These are phyloP conservation scores for Rhyacophila brunnea DNA, from an alignment of 1,140 invertebrate species.

Conservation along the genomic window DNA sequence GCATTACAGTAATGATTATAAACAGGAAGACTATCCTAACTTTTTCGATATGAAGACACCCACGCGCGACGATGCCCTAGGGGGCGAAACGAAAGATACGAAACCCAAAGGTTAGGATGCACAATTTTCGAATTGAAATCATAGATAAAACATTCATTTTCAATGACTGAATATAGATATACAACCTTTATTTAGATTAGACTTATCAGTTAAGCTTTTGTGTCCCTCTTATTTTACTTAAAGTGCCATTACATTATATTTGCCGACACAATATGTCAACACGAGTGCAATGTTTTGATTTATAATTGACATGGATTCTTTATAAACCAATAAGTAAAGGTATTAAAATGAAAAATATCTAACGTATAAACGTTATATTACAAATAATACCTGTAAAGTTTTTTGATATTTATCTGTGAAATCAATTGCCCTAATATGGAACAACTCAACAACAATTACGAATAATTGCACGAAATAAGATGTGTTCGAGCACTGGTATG, in stretches of 20 bases:
- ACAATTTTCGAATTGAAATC: not conserved
- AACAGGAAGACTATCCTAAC: slow-evolving; percentile 11
- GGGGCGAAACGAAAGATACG: slow-evolving; percentile 38
- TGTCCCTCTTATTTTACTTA: not conserved
- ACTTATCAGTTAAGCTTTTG: not conserved
- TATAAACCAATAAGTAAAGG: too few relatives aligned
- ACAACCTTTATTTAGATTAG: not conserved
- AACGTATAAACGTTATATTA: too few relatives aligned
- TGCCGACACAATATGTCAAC: too few relatives aligned
- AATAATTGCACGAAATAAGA: too few relatives aligned
- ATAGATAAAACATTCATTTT: not conserved
- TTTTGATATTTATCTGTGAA: too few relatives aligned
- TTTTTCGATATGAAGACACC: slow-evolving; percentile 5
- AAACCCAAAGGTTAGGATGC: slow-evolving; percentile 44
- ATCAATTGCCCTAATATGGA: too few relatives aligned
- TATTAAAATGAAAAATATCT: too few relatives aligned
- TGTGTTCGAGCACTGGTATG: too few relatives aligned
- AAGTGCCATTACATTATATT: not conserved
- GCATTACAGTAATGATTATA: slow-evolving; percentile 21
- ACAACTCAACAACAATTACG: too few relatives aligned
- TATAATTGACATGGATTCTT: too few relatives aligned
- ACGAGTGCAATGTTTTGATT: too few relatives aligned
- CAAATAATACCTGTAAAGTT: too few relatives aligned
- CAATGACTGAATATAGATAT: slow-evolving; percentile 1
- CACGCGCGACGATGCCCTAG: slow-evolving; percentile 9